Evolutionary conservation across 2,797 vertebrate genomes (phyloP), one percentile per base, ranked within the genome.

Genomic region (Tenualosa ilisha): DNA sequence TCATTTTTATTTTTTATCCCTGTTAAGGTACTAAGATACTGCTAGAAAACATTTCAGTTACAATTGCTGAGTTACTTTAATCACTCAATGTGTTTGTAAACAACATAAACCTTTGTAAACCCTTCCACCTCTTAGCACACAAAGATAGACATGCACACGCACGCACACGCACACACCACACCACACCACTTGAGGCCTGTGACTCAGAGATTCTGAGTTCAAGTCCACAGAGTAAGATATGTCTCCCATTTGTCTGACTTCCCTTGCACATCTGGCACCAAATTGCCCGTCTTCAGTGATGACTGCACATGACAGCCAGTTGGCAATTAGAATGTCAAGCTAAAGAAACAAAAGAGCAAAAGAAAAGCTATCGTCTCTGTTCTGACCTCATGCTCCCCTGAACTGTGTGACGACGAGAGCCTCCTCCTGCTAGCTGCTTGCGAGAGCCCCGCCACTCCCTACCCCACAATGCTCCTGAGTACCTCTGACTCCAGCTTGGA

Each of bases 391-490:
- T 82, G 51, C 79, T 83, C 81, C 84, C 82, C 7, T 83, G 85
- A 72, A 86, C 88, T 87, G 85, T 86, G 86, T 86, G 86, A 75
- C 24, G 85, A 75, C 24, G 85, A 85, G 89, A 88, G 83, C 86
- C 89, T 63, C 59, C 26, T 37, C 31, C 24, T 65, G 8, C 50
- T 51, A 12, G 65, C 65, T 91, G 83, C 83, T 82, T 81, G 84
- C 85, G 7, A 51, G 4, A 51, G 50, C 46, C 46, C 7, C 46
- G 85, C 88, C 89, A 3, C 88, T 82, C 81, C 88, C 83, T 90
- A 91, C 90, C 87, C 82, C 81, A 88, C 83, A 90, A 91, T 90
- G 86, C 61, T 82, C 83, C 24, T 85, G 54, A 50, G 91, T 87
- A 88, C 82, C 83, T 61, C 84, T 91, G 87, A 79, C 89, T 85